Base-by-base conservation (phyloP, 2,797 vertebrate genomes). In the Sylvilagus floridanus region DNA sequence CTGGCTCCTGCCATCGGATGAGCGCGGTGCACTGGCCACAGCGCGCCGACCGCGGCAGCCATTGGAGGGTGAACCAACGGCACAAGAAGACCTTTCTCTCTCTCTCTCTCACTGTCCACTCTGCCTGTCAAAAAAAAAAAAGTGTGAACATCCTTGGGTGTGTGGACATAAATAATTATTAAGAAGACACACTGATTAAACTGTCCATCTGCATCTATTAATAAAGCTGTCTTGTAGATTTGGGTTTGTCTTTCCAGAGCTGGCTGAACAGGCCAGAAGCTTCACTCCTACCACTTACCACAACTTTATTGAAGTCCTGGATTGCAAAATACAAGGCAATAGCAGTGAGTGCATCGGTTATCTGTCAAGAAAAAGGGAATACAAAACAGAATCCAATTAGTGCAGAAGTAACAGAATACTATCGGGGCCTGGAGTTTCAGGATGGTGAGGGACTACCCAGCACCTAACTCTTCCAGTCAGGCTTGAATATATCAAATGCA, bases 291-390 rank as follows among this genome's bases (percentile, higher is more conserved):
- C 93, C 96, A 97, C 99, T 99, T 97, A 99, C 99, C 99, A 99
- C 98, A 98, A 99, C 98, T 98, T 99, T 99, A 98, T 99, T 99
- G 98, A 99, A 99, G 96, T 99, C 99, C 94, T 99, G 98, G 84
- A 99, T 98, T 13, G 99, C 98, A 96, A 99, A 97, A 98, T 99
- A 99, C 8, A 99, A 99, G 82, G 99, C 99, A 95, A 99, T 96
- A 32, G 99, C 99, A 89, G 99, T 99, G 91, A 99, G 98, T 77
- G 97, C 98, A 97, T 99, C 99, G 57, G 99, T 99, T 94, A 99
- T 95, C 99, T 99, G 96, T 88, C 78, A 95, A 97, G 88, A 93
- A 62, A 79, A 97, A 97, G 21, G 77, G 35, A 90, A 94, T 8
- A 79, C 60, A 69, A 94, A 95, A 87, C 17, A 92, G 30, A 94